Evolutionary conservation across 2,113 vertebrate species (phyloP), one percentile per base, ranked within the genome.

Genomic region (Oenanthe oenanthe): DNA sequence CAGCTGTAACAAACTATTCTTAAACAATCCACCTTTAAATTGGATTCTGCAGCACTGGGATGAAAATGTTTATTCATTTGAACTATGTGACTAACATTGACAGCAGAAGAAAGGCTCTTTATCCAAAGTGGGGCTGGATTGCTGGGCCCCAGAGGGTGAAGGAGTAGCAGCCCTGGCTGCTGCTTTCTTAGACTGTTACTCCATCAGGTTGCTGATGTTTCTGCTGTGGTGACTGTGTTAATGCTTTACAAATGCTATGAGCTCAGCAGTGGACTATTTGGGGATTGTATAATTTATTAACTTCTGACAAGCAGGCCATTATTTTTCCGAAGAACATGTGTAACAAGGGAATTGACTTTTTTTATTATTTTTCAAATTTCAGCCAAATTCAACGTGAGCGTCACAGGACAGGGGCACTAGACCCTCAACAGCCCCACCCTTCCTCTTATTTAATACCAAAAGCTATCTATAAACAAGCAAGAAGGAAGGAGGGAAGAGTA

Each of bases 191-290:
- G 4, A 12, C 63, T 63, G 5, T 62, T 58, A 45, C 54, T 47
- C 56, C 26, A 20, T 32, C 6, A 17, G 9, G 29, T 62, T 80
- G 67, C 40, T 89, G 73, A 4, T 51, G n/a, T 67, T 86, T 73
- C 89, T 87, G 17, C 72, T 81, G 43, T 31, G 56, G 29, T 74
- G 48, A 60, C 25, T 92, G 38, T 22, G 50, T 60, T 96, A 85
- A 89, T 92, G 54, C 67, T 90, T 94, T 70, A 80, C 50, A 75
- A 85, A 92, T 85, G 85, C 58, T 70, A 34, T 95, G 95, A 97
- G 78, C 85, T 94, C 95, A 93, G 28, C 15, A 0, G 18, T 12
- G 73, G 42, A 73, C 47, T 85, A 79, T 94, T 68, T 82, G 62
- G 28, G 28, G 31, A 71, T 61, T 93, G 42, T 57, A 68, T 67